Percentiles rank a stretch among this genome's conserved stretches.
Evolutionary conservation across 1,140 invertebrate species (phyloP).

Genomic region (Campodea augens): DNA sequence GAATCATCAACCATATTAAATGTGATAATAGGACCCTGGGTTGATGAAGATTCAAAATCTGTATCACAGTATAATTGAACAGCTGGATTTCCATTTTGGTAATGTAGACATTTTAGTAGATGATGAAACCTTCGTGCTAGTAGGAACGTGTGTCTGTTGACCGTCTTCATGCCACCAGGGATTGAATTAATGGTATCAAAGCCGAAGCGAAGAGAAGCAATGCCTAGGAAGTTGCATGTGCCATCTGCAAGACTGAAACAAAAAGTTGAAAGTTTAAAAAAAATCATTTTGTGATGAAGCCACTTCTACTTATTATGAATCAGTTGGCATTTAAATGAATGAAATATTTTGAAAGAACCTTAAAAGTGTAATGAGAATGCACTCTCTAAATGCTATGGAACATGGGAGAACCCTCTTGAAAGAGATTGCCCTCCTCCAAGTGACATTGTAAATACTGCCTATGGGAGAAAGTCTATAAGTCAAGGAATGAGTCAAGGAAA

Average conservation of each 20-base stretch:
- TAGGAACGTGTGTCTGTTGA: constrained; percentile 52
- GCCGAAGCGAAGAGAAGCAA: constrained; percentile 59
- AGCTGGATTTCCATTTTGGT: constrained; percentile 51
- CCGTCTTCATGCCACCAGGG: constrained; percentile 40
- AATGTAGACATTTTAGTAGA: constrained; percentile 38
- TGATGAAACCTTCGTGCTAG: constrained; percentile 53
- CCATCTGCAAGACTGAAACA: constrained; percentile 79
- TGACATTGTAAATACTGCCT: too few species aligned
- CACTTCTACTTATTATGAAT: too few species aligned
- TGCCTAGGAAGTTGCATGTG: constrained; percentile 69
- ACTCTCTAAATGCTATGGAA: too few species aligned
- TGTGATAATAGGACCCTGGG: constrained; percentile 69
- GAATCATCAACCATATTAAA: constrained; percentile 67
- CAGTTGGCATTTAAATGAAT: too few species aligned
- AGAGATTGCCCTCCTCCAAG: too few species aligned
- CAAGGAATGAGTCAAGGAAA: too few species aligned
- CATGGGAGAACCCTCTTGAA: too few species aligned
- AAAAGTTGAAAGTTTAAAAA: neutral
- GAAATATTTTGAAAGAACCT: constrained; percentile 1
- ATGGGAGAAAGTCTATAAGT: too few species aligned
- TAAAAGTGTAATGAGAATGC: too few species aligned
- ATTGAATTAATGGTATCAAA: constrained; percentile 44
- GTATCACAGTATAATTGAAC: constrained; percentile 52
- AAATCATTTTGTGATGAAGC: too few species aligned
- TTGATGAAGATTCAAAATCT: constrained; percentile 34